Conservation (phyloP, 2,113 vertebrate species). For the Phalacrocorax pelagicus region DNA sequence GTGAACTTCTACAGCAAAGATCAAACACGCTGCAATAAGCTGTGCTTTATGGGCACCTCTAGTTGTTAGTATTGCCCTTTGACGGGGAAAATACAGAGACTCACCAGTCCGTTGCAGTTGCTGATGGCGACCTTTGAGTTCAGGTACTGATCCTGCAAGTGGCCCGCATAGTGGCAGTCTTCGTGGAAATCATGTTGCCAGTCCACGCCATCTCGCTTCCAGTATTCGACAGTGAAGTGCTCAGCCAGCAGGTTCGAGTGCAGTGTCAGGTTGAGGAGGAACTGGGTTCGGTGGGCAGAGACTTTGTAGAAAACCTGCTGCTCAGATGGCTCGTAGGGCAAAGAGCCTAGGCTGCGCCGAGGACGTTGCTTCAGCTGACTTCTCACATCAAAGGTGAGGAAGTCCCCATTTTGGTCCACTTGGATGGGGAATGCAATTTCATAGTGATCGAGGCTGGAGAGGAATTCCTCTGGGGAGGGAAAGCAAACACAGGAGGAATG, state of each 20-base stretch:
- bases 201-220: slow-evolving; percentile 88
- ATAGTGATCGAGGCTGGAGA: slow-evolving; percentile 92
- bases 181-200: slow-evolving; percentile 91
- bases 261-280: slow-evolving; percentile 93
- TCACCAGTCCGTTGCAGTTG: slow-evolving; percentile 98
- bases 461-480: slow-evolving; percentile 84
- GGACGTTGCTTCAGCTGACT: slow-evolving; percentile 57
- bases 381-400: slow-evolving; percentile 74
- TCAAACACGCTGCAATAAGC: not conserved
- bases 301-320: slow-evolving; percentile 92
- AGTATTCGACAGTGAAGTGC: slow-evolving; percentile 95
- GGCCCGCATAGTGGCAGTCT: slow-evolving; percentile 91
- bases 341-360: slow-evolving; percentile 73
- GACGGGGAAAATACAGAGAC: not conserved
- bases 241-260: slow-evolving; percentile 88
- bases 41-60: not conserved
- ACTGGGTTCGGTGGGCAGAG: slow-evolving; percentile 86
- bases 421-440: slow-evolving; percentile 93
- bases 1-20: not conserved
- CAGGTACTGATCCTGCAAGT: slow-evolving; percentile 87
- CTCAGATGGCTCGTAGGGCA: slow-evolving; percentile 67
- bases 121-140: slow-evolving; percentile 94
- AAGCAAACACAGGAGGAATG: slow-evolving; percentile 20
- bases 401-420: slow-evolving; percentile 87
- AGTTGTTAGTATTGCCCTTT: not conserved